Conservation (phyloP, 2,888 invertebrate species). For the Nomada goodeniana region DNA sequence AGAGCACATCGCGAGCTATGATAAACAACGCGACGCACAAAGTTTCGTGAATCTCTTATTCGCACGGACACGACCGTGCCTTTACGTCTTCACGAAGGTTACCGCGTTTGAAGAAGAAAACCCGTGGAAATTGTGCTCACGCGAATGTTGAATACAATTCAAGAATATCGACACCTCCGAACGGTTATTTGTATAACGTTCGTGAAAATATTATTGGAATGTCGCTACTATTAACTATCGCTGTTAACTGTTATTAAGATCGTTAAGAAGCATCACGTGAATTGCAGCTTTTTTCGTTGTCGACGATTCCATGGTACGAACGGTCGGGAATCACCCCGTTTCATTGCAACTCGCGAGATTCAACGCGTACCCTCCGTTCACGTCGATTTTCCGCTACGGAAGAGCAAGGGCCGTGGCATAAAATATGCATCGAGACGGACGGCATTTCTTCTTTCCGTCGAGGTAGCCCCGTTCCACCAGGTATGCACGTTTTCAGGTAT, state of each 20-base stretch:
- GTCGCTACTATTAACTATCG: too few relatives aligned
- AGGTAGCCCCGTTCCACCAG: constrained; percentile 14
- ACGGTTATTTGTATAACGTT: too few relatives aligned
- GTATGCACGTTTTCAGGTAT: constrained; percentile 12
- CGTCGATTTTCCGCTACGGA: constrained; percentile 24
- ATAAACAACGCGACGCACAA: not conserved
- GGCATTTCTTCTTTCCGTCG: constrained; percentile 6
- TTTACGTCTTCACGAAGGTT: not conserved
- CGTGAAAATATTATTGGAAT: too few relatives aligned
- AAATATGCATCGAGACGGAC: constrained; percentile 33
- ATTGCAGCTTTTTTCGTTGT: not conserved
- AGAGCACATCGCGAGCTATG: not conserved
- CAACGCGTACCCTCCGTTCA: not conserved
- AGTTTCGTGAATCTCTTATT: not conserved
- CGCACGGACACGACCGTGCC: not conserved
- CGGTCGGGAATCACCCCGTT: not conserved
- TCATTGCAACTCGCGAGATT: not conserved
- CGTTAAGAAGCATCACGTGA: too few relatives aligned
- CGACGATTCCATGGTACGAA: not conserved
- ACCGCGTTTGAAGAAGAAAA: not conserved
- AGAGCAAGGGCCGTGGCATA: constrained; percentile 19
- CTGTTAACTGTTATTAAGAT: too few relatives aligned
- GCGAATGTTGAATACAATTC: too few relatives aligned
- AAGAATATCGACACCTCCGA: too few relatives aligned
- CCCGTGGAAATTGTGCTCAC: not conserved